Evolutionary conservation across 2,888 invertebrate genomes (phyloP).

Genomic region (Hedya salicella): DNA sequence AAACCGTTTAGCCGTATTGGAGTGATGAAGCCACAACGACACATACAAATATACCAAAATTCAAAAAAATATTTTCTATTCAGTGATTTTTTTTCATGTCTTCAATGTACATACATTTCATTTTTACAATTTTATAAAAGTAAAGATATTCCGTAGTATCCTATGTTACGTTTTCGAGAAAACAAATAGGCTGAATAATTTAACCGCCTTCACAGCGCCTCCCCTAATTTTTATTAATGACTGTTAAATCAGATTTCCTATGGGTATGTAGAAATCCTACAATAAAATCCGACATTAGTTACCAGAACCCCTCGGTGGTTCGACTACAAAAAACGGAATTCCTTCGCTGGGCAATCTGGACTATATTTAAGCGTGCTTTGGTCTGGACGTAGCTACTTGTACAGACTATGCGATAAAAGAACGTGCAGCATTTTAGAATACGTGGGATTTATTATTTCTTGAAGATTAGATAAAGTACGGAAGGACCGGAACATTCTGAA

Average conservation of each 20-base stretch:
- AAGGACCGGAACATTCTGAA: too few species aligned
- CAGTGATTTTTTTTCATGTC: too few species aligned
- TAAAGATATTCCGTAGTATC: too few species aligned
- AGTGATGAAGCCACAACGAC: too few species aligned
- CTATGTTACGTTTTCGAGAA: background rate
- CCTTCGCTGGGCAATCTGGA: constrained; percentile 59
- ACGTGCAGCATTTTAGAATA: constrained; percentile 46
- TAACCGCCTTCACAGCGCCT: background rate
- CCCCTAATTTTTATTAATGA: constrained; percentile 28
- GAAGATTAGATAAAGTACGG: too few species aligned
- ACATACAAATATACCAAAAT: too few species aligned
- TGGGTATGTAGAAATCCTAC: constrained; percentile 19
- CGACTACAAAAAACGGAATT: constrained; percentile 54
- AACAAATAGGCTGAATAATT: constrained; percentile 6
- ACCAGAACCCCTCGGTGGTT: constrained; percentile 48
- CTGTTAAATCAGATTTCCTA: constrained; percentile 32
- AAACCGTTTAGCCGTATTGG: too few species aligned
- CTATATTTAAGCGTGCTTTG: constrained; percentile 65
- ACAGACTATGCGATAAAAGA: constrained; percentile 44
- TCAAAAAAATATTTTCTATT: too few species aligned
- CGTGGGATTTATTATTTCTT: too few species aligned
- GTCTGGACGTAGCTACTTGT: constrained; percentile 59
- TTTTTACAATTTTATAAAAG: too few species aligned
- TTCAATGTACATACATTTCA: too few species aligned
- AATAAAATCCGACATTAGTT: constrained; percentile 63